Evolutionary conservation across 2,797 vertebrate genomes (phyloP), one percentile per base, ranked within the genome.

Genomic region (Lithobates pipiens): DNA sequence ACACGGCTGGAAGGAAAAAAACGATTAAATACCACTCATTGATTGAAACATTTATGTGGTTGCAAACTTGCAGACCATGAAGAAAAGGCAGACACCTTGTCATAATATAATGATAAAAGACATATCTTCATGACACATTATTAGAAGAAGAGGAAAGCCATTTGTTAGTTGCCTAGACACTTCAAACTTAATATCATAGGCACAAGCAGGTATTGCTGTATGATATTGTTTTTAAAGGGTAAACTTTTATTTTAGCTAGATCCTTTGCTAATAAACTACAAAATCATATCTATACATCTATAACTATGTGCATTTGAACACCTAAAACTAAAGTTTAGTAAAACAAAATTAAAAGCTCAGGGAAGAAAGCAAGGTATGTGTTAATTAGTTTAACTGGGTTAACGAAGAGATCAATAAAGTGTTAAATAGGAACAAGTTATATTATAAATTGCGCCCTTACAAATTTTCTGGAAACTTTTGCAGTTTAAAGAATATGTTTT

Each of bases 101-200:
- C 80, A 82, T 63, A 82, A 75, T 75, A 65, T 73, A 61, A 82
- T 82, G 72, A 82, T 75, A 72, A 82, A 67, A 76, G 36, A 42
- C 57, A 74, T 42, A 67, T 79, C 77, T 46, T 79, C 15, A 42
- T 68, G 63, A 79, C 67, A 42, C 39, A 79, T 79, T 79, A 68
- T 69, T 79, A 75, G 50, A 27, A 72, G 34, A 57, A 39, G 39
- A 25, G 65, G 68, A 27, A 69, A 25, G 57, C 39, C 79, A 81
- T 27, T 71, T 72, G 61, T 27, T 69, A 65, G 39, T 69, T 79
- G 32, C 69, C 69, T 79, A 79, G 77, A 50, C 65, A 69, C 69
- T 79, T 69, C 39, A 69, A 79, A 79, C 39, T 18, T 68, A 68
- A 68, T 25, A 78, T 23, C 36, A 18, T 25, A 36, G 61, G 46